phyloP scores from a whole-genome alignment of 2,113 vertebrate genomes.

The Sylvia atricapilla region DNA sequence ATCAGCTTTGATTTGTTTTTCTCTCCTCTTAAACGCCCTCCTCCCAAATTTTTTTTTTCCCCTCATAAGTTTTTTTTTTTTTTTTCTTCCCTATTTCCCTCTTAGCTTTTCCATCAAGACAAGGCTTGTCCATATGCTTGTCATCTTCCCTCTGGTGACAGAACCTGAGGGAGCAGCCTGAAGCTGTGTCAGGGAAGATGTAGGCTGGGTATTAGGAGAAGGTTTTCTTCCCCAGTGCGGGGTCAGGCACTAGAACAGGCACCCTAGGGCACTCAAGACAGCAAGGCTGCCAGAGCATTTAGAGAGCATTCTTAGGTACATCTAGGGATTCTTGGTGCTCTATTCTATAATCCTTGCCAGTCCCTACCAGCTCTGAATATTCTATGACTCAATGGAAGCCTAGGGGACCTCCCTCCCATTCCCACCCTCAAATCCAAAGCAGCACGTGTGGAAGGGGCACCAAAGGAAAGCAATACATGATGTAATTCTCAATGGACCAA shows the following conservation, averaged over 20 bases:
- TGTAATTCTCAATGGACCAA: not conserved
- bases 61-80: rapidly evolving
- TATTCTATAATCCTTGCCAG: no score
- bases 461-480: not conserved
- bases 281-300: not conserved
- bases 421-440: not conserved
- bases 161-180: not conserved
- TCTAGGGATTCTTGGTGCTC: not conserved
- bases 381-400: not conserved
- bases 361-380: not conserved
- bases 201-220: not conserved
- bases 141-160: not conserved
- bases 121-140: not conserved
- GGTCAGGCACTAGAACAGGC: not conserved
- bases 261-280: not conserved
- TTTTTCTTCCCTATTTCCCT: not conserved
- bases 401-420: not conserved
- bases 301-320: not conserved
- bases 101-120: not conserved
- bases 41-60: not conserved
- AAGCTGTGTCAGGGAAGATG: not conserved
- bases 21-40: not conserved
- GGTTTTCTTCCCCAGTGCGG: not conserved
- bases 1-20: slow-evolving; percentile 10
- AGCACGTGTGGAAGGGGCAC: not conserved